Base-by-base conservation (phyloP, 2,888 invertebrate genomes). In the Coenonympha arcania region DNA sequence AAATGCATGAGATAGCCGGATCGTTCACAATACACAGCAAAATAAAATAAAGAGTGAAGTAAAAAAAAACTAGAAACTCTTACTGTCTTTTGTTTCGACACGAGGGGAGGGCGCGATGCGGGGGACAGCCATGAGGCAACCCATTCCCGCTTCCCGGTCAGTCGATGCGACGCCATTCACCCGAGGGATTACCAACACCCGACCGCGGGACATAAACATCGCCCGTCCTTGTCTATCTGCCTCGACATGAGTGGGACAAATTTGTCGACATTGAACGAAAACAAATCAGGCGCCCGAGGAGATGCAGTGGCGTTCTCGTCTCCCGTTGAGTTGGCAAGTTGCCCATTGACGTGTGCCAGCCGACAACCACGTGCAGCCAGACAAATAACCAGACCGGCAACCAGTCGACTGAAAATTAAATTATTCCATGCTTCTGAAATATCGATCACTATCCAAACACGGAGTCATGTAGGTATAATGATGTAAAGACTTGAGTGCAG, bases 241-340 rank as follows among this genome's bases (percentile, higher is more conserved):
- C 44, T 55, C 54, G 3, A 59, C 48, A 54, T 18, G 56, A 65
- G 50, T 58, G 64, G 56, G 64, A 64, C 48, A 49, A 50, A 52
- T 19, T n/a, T 44, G 50, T 54, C 48, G 56, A 54, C 60, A 55
- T 54, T 55, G 52, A 57, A 57, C 55, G 50, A 55, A 53, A 58
- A 55, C 59, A 51, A 46, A 54, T 47, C 51, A 52, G 52, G 49
- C 50, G 50, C 45, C 46, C 44, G 52, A 55, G 60, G 54, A 58
- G 39, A 40, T 53, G 55, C 54, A 56, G 50, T 55, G 58, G 57
- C 56, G 61, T 61, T 64, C 67, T 68, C 63, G 66, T 62, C 65
- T 66, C 69, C 67, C 65, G 61, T 57, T 64, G 63, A 68, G 60
- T 72, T 82, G 80, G 81, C 79, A 72, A 50, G 39, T 52, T 55